A percentile compares a stretch with the other conserved stretches of the same genome.
These are phyloP conservation scores for Polylopha cassiicola DNA, from an alignment of 2,888 invertebrate genomes.

Conservation along the genomic window DNA sequence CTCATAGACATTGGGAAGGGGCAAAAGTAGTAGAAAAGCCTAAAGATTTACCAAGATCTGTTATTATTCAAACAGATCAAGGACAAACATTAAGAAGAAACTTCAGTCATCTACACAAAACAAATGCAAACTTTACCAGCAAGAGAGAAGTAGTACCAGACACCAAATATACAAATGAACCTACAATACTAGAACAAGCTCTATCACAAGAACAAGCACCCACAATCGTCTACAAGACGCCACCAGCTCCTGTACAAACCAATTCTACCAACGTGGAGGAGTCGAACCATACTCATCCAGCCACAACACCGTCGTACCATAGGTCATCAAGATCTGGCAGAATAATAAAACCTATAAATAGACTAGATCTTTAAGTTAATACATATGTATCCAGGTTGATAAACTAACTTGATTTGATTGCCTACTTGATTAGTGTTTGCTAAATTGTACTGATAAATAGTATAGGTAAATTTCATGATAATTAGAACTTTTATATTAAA, in stretches of 20 bases:
- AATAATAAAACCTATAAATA: constrained; percentile 3
- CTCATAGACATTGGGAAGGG: constrained; percentile 22
- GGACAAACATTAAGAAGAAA: constrained; percentile 3
- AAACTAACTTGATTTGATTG: background rate
- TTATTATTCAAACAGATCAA: constrained; percentile 8
- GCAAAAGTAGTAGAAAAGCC: constrained; percentile 22
- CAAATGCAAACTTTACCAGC: constrained; percentile 6
- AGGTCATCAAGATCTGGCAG: background rate
- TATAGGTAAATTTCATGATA: background rate
- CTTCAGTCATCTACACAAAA: constrained; percentile 11
- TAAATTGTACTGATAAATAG: background rate
- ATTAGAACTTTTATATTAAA: no score
- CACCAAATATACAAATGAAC: constrained; percentile 1
- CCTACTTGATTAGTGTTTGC: background rate
- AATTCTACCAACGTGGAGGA: background rate
- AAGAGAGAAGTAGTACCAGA: constrained; percentile 7
- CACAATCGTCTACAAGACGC: background rate
- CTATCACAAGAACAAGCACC: constrained; percentile 1
- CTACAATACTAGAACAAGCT: background rate
- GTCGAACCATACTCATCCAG: background rate
- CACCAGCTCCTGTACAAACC: background rate
- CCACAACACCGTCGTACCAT: background rate
- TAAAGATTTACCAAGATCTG: constrained; percentile 18
- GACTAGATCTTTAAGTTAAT: constrained; percentile 3
- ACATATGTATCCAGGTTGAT: no score